These are phyloP conservation scores for Ochropacha duplaris DNA, from an alignment of 2,888 invertebrate genomes.

Conservation along the genomic window DNA sequence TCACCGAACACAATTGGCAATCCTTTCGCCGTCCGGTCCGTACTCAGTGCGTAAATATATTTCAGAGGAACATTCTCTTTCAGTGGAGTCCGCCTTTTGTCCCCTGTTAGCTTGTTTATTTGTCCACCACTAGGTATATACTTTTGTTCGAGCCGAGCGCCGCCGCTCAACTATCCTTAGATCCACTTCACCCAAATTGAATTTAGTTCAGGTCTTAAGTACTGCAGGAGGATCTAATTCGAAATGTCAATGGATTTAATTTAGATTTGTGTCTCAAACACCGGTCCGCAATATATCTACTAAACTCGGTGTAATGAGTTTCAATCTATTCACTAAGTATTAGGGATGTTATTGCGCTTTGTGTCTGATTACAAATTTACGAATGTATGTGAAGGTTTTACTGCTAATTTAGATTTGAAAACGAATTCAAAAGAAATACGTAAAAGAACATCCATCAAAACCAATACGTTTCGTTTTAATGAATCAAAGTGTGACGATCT, in stretches of 20 bases:
- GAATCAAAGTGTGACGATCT: neutral
- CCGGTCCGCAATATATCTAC: conserved; percentile 5
- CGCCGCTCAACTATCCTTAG: conserved; percentile 42
- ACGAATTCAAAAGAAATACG: too few relatives aligned
- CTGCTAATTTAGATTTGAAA: neutral
- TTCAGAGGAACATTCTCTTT: conserved; percentile 44
- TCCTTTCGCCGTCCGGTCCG: conserved; percentile 34
- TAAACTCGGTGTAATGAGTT: conserved; percentile 4
- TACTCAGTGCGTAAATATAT: conserved; percentile 45
- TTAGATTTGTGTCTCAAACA: conserved; percentile 56
- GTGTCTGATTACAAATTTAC: neutral
- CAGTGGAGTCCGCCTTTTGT: conserved; percentile 33
- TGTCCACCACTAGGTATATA: conserved; percentile 48
- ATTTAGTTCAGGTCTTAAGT: conserved; percentile 57
- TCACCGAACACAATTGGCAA: conserved; percentile 40
- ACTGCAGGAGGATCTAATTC: conserved; percentile 58
- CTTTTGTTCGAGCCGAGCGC: conserved; percentile 50
- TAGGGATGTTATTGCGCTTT: conserved; percentile 1
- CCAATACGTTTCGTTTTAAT: too few relatives aligned
- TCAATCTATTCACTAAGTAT: conserved; percentile 2
- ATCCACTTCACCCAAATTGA: conserved; percentile 63
- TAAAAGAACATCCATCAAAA: too few relatives aligned
- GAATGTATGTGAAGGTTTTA: neutral
- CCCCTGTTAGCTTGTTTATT: conserved; percentile 51
- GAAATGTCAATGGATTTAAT: conserved; percentile 71